Base-by-base conservation (phyloP, 2,113 vertebrate genomes). In the Mesembrinibis cayennensis region DNA sequence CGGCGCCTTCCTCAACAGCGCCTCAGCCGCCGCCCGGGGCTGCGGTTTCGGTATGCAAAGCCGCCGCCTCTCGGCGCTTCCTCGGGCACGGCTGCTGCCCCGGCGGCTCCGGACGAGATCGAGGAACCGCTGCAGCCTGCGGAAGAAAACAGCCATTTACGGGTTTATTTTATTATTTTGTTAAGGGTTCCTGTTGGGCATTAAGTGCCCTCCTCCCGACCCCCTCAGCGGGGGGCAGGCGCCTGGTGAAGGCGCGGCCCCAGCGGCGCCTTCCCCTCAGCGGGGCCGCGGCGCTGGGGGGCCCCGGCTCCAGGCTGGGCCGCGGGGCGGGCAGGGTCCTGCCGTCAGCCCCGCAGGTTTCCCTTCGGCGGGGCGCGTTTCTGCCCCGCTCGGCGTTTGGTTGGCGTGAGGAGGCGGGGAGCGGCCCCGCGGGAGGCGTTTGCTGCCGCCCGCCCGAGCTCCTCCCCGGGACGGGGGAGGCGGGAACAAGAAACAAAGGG, bases 361-460 rank as follows among this genome's bases (percentile, higher is more conserved):
- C 14, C 14, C 20, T 26, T 6, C 9, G 5, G 20, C 40, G 30
- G n/a, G 14, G 1, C 14, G 9, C 32, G 1, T 16, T 25, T n/a
- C 27, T 5, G 6, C 6, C 6, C 4, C 6, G 19, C 23, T 6
- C 47, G 4, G 11, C 3, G 17, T 21, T 4, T 3, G 5, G 10
- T 2, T 29, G 7, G 9, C 5, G 16, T 2, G 11, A n/a, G 34
- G n/a, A n/a, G 34, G 8, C 13, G 3, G 5, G 7, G 5, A 3
- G 7, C 8, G 1, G 2, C 3, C 19, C 34, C 18, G 1, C 6
- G 3, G 3, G 2, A 7, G 2, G 2, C 4, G 7, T 3, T 9
- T 3, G 11, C 13, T 8, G 22, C 19, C 36, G 14, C 20, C 14
- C 44, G 13, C 18, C 13, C 15, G 2, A 1, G 12, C 34, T 5